These are phyloP conservation scores for Anniella stebbinsi DNA, from an alignment of 2,797 vertebrate genomes.

Conservation along the genomic window DNA sequence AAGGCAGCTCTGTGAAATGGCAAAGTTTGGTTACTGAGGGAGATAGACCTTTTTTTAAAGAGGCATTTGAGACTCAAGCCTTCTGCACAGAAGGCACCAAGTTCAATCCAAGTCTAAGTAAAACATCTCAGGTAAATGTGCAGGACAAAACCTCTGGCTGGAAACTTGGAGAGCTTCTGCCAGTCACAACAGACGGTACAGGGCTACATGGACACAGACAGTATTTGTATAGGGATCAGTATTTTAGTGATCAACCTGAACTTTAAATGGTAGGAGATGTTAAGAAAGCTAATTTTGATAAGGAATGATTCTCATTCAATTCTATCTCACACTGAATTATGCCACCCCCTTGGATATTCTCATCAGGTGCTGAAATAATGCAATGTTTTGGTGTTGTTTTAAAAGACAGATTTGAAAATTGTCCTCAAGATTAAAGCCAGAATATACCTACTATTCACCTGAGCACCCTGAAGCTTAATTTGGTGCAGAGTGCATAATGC, in stretches of 20 bases:
- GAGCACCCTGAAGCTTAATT: conserved; percentile 10
- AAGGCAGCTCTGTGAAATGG: too few species aligned
- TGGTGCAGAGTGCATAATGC: neutral
- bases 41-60: too few species aligned
- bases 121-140: neutral
- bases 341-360: conserved; percentile 23
- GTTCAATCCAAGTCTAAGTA: neutral
- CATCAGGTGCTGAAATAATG: neutral
- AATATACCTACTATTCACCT: too few species aligned
- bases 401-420: neutral
- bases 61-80: too few species aligned
- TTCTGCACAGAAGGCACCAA: neutral
- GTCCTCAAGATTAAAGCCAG: neutral
- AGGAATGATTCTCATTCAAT: conserved; percentile 19
- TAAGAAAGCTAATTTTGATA: neutral
- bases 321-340: conserved; percentile 13
- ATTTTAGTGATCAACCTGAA: too few species aligned
- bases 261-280: neutral
- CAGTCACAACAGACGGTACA: too few species aligned
- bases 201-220: too few species aligned
- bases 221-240: neutral
- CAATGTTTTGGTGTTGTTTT: neutral
- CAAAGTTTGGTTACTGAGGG: too few species aligned
- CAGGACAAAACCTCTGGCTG: neutral
- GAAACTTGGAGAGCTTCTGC: too few species aligned